Evolutionary conservation across 2,113 vertebrate genomes (phyloP).

Genomic region (Glaucidium brasilianum): DNA sequence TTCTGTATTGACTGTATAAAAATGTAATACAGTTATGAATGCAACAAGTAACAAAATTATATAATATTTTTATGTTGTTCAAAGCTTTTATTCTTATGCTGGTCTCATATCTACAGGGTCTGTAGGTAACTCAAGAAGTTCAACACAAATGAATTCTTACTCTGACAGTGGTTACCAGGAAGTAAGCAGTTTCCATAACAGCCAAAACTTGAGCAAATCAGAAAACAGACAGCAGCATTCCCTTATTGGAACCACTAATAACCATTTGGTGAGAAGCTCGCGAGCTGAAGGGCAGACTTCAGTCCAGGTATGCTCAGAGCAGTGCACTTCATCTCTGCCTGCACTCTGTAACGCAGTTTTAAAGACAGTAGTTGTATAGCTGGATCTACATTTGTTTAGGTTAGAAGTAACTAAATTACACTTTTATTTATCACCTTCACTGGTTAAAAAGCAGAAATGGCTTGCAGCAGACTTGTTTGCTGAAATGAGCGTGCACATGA

Average conservation of each 20-base stretch:
- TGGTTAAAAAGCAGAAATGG: not conserved
- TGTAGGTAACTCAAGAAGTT: constrained; percentile 91
- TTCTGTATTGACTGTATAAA: not conserved
- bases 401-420: not conserved
- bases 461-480: not conserved
- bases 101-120: constrained; percentile 79
- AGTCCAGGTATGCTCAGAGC: constrained; percentile 80
- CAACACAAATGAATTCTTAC: constrained; percentile 98
- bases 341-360: not conserved
- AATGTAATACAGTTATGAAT: not conserved
- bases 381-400: not conserved
- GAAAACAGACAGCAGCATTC: constrained; percentile 88
- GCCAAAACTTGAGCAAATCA: constrained; percentile 83
- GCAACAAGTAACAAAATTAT: not conserved
- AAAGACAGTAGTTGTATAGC: accelerated
- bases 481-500: not conserved
- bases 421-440: not conserved
- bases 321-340: not conserved
- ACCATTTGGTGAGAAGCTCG: constrained; percentile 81
- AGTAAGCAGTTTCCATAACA: constrained; percentile 88
- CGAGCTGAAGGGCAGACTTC: constrained; percentile 91
- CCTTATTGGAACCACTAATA: constrained; percentile 71
- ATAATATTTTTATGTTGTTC: not conserved
- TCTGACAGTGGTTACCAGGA: constrained; percentile 98
- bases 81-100: not conserved